phyloP scores from a whole-genome alignment of 2,888 invertebrate genomes.

The Drosophila quasianomalipes region DNA sequence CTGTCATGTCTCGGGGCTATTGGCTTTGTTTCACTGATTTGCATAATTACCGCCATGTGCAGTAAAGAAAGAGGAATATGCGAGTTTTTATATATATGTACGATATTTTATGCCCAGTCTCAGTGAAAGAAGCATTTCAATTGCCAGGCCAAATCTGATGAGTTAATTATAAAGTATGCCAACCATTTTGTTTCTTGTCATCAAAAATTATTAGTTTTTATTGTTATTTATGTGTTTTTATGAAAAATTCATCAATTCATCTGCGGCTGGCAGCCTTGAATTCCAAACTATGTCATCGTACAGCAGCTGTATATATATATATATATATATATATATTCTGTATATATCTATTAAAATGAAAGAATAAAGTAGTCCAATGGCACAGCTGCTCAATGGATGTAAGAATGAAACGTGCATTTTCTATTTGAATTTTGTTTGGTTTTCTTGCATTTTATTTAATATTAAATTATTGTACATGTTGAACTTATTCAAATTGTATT shows the following conservation, averaged over 20 bases:
- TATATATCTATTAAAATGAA: background rate
- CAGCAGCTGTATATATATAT: conserved; percentile 10
- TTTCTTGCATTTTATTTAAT: conserved; percentile 72
- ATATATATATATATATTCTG: background rate
- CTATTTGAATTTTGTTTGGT: conserved; percentile 39
- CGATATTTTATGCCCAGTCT: background rate
- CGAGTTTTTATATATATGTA: background rate
- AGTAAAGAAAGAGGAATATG: background rate
- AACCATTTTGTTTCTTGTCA: conserved; percentile 24
- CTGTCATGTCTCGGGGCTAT: conserved; percentile 37
- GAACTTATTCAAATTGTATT: conserved; percentile 80
- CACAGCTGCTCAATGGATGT: conserved; percentile 8
- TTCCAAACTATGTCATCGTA: conserved; percentile 28
- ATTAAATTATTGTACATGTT: conserved; percentile 83
- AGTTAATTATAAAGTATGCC: conserved; percentile 27
- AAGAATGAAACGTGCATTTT: conserved; percentile 13
- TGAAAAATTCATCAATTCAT: conserved; percentile 6
- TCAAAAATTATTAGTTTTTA: conserved; percentile 41
- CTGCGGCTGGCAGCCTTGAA: conserved; percentile 32
- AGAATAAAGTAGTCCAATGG: conserved; percentile 27
- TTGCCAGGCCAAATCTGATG: conserved; percentile 38
- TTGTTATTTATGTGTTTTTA: conserved; percentile 46
- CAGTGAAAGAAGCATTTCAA: conserved; percentile 32
- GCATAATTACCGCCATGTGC: conserved; percentile 52
- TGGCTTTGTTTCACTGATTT: conserved; percentile 14